Conservation (phyloP, 1,140 invertebrate genomes). For the Heterodera schachtii region DNA sequence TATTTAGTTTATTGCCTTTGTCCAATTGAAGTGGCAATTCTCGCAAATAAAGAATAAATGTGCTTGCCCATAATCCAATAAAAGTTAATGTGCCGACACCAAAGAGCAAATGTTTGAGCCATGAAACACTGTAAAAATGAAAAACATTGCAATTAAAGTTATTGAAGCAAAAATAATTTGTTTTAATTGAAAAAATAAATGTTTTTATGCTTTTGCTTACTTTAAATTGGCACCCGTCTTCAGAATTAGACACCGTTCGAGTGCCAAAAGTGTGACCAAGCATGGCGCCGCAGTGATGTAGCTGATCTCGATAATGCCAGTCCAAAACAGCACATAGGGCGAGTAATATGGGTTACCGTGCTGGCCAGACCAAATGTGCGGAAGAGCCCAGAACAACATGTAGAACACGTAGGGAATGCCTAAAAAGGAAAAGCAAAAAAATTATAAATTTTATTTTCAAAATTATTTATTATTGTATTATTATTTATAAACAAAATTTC, state of each 20-base stretch:
- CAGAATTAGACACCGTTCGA: constrained; percentile 18
- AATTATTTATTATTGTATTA: neutral
- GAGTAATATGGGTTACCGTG: neutral
- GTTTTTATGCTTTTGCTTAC: neutral
- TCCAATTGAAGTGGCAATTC: constrained; percentile 18
- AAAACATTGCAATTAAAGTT: neutral
- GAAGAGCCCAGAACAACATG: neutral
- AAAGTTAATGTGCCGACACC: neutral
- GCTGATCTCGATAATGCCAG: constrained; percentile 11
- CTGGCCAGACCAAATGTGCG: neutral
- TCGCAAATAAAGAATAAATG: neutral
- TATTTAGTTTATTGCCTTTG: constrained; percentile 25
- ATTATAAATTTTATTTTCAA: neutral
- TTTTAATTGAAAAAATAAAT: neutral
- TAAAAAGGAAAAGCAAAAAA: neutral
- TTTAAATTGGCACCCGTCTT: neutral
- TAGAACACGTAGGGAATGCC: neutral
- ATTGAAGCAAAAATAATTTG: neutral
- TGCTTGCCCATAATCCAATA: neutral
- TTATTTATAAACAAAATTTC: neutral
- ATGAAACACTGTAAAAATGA: neutral
- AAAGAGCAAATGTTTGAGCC: neutral
- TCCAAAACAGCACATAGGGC: constrained; percentile 19
- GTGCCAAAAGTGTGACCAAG: constrained; percentile 4
- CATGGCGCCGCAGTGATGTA: constrained; percentile 10